These are phyloP conservation scores for Asobara japonica DNA, from an alignment of 1,140 invertebrate genomes.

Conservation along the genomic window DNA sequence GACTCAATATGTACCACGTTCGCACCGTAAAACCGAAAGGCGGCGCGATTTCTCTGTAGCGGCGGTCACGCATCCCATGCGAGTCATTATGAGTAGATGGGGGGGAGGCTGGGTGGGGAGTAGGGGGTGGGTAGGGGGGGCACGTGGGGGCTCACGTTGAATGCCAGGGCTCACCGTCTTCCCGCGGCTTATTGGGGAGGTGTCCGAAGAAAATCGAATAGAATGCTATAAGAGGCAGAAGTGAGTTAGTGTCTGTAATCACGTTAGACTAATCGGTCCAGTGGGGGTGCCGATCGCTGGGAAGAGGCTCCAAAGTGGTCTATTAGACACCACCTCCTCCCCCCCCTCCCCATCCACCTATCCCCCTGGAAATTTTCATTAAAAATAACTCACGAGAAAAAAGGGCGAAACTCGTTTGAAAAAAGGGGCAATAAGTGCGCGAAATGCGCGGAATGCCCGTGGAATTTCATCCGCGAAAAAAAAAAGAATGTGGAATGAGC, in stretches of 20 bases:
- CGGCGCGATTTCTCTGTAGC: conserved; percentile 22
- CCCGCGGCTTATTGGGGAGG: conserved; percentile 35
- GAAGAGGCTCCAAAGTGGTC: conserved; percentile 29
- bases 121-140: not conserved
- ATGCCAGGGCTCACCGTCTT: not conserved
- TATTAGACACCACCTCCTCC: not conserved
- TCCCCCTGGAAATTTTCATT: too few species aligned
- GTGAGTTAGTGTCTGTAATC: conserved; percentile 57
- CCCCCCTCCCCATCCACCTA: too few species aligned
- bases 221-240: conserved; percentile 21
- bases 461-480: conserved; percentile 12
- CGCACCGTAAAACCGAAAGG: conserved; percentile 39
- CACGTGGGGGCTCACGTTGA: not conserved
- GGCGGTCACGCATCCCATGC: conserved; percentile 24
- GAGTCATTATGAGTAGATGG: conserved; percentile 51
- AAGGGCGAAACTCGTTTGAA: not conserved
- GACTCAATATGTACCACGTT: conserved; percentile 20
- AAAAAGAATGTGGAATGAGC: not conserved
- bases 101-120: too few species aligned
- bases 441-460: not conserved
- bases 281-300: conserved; percentile 39
- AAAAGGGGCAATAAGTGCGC: conserved; percentile 21
- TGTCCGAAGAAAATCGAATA: conserved; percentile 30
- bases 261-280: conserved; percentile 56
- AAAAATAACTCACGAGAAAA: conserved; percentile 29